Percentiles rank a stretch among this genome's conserved stretches.
phyloP scores from a whole-genome alignment of 2,797 vertebrate species.

The Arnoldichthys spilopterus region DNA sequence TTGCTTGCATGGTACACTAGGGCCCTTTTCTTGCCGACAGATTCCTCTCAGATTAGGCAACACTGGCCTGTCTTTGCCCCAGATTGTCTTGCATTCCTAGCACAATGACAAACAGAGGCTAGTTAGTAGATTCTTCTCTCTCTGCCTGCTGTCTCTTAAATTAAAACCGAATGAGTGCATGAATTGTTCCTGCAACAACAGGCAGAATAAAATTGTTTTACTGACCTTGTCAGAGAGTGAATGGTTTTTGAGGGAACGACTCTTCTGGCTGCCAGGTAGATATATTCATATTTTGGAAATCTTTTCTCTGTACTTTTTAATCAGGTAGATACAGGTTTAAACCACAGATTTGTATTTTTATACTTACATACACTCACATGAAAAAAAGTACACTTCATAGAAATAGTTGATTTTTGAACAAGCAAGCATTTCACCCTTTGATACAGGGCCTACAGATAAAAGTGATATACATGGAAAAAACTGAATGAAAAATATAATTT shows the following conservation, averaged over 20 bases:
- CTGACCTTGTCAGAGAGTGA: conserved; percentile 11
- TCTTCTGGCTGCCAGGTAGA: conserved; percentile 3
- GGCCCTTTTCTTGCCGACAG: conserved; percentile 72
- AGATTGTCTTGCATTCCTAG: conserved; percentile 71
- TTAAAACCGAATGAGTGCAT: conserved; percentile 47
- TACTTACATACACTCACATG: no score
- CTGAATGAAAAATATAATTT: no score
- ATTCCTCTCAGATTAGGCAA: conserved; percentile 79
- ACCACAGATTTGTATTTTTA: no score
- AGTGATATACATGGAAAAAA: no score
- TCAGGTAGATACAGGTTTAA: no score
- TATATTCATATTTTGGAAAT: not conserved
- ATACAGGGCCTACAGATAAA: no score
- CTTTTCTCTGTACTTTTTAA: no score
- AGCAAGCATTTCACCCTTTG: no score
- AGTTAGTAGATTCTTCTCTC: conserved; percentile 48
- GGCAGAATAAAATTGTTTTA: conserved; percentile 41
- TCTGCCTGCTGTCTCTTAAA: conserved; percentile 58
- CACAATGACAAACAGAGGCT: conserved; percentile 71
- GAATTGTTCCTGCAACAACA: conserved; percentile 39
- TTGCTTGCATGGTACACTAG: conserved; percentile 69
- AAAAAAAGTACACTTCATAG: no score
- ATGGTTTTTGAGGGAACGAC: conserved; percentile 22
- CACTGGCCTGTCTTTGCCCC: conserved; percentile 69
- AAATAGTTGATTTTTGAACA: no score